Evolutionary conservation across 2,888 invertebrate genomes (phyloP), one percentile per base, ranked within the genome.

Genomic region (Heteromurus nitidus): DNA sequence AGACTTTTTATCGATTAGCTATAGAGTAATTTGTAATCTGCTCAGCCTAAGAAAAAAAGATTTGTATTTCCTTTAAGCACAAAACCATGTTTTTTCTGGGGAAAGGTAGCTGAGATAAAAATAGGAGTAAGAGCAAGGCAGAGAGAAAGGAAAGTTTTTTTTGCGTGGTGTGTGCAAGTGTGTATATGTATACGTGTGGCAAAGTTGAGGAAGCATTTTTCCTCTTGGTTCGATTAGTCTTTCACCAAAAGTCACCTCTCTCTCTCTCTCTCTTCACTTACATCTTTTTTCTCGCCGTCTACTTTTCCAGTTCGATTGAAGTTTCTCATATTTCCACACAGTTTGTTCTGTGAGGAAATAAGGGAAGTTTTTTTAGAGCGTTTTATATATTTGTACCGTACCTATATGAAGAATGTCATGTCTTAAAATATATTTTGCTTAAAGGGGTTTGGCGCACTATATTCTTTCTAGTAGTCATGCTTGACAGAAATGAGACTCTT

Each of bases 301-400:
- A n/a, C n/a, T n/a, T n/a, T 55, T 55, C 55, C 3, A 20, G 55
- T 55, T 60, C n/a, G 60, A 60, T 60, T 60, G 60, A 60, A 60
- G 60, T 60, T 60, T n/a, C 60, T 30, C 60, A 60, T 60, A 60
- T 60, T 60, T 60, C 26, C 55, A 26, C n/a, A 5, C 36, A 9
- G 50, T 50, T n/a, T 55, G 26, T 24, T 55, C 13, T 3, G 24
- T 2, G 26, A 55, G 55, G 13, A 55, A 55, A 55, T 9, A 50
- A 50, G 50, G n/a, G n/a, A 50, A 50, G 50, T 50, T 50, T 20
- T 50, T 50, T 13, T 36, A 36, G 36, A 36, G 36, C 5, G 36
- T 36, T 36, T 36, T 36, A 36, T 36, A n/a, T n/a, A n/a, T n/a
- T n/a, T n/a, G n/a, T n/a, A n/a, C n/a, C n/a, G n/a, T n/a, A n/a